Base-by-base conservation (phyloP, 2,797 vertebrate genomes). In the Epinephelus awoara region DNA sequence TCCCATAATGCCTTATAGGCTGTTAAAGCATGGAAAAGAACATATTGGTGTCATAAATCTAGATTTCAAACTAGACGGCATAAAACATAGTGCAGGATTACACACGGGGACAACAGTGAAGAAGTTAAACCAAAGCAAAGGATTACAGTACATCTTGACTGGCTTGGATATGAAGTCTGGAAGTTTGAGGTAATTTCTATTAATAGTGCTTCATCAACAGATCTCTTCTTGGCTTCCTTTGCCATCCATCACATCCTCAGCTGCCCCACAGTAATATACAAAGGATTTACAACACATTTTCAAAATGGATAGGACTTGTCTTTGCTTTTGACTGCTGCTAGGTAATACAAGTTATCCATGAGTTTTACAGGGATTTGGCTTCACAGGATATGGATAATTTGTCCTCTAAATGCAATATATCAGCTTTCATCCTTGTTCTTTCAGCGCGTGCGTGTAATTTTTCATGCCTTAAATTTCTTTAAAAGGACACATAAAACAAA, bases 31-130 rank as follows among this genome's bases (percentile, higher is more conserved):
- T 91, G 91, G 92, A 92, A 95, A 93, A 92, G 87, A 95, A 91
- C 94, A 95, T 94, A 95, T 95, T 95, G 93, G 93, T 91, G 88
- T 90, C 94, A 95, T 96, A 95, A 96, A 96, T 96, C 93, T 93
- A 91, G 88, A 92, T 95, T 94, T 94, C 83, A 92, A 93, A 94
- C 87, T 71, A 88, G 91, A 92, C 91, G 86, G 85, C 82, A 81
- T 88, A 84, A 87, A 94, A 90, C 89, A 88, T 68, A 73, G 83
- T 74, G 87, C 61, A 46, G 89, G 89, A 91, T 93, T 92, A 91
- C 75, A 89, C 77, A 87, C 72, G 72, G 82, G 83, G 87, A 91
- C 87, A 91, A 90, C 86, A 80, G 88, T 73, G 87, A 89, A 92
- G 78, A 91, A 90, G 83, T 90, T 86, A 77, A 90, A 93, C 85